Evolutionary conservation across 2,888 invertebrate genomes (phyloP), one percentile per base, ranked within the genome.

Genomic region (Dasypogon diadema): DNA sequence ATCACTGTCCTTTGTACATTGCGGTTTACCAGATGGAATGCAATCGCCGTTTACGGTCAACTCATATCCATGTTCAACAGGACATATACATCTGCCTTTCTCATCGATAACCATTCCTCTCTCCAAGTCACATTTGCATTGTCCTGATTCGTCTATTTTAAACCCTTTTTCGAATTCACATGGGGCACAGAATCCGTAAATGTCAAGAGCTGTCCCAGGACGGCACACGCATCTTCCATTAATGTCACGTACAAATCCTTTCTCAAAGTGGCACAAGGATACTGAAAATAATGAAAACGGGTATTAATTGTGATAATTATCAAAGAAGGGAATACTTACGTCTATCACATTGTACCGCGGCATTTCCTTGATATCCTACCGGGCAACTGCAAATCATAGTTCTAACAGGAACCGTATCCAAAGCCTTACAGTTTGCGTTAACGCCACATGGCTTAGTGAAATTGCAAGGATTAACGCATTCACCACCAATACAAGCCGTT

Each of bases 381-480:
- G 92, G 84, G 83, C 97, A 97, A 85, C 94, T 93, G 82, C 96
- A 97, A 78, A 94, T 90, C 93, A 96, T 93, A 6, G 96, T 96
- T 82, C 93, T 89, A 0, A 96, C 92, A 8, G 96, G 95, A 65
- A 91, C 87, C 0, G 96, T 95, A 82, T 96, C 93, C 34, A 93
- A 86, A 1, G 94, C 92, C 77, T 90, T 91, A 82, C 96, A 96
- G 76, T 90, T 88, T 0, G 95, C 92, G 82, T 95, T 94, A 1
- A 89, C 88, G 5, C 94, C 95, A 82, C 96, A 97, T 0, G 96
- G 95, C 80, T 91, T 88, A 2, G 92, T 92, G 63, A 90, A 90
- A 55, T 88, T 87, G 83, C 97, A 97, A 10, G 96, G 95, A 84
- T 96, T 93, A 4, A 93, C 90, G 83, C 97, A 97, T 81, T 92